Percentiles rank a stretch among this genome's conserved stretches.
Evolutionary conservation across 2,113 vertebrate species (phyloP).

Genomic region (Pandion haliaetus): DNA sequence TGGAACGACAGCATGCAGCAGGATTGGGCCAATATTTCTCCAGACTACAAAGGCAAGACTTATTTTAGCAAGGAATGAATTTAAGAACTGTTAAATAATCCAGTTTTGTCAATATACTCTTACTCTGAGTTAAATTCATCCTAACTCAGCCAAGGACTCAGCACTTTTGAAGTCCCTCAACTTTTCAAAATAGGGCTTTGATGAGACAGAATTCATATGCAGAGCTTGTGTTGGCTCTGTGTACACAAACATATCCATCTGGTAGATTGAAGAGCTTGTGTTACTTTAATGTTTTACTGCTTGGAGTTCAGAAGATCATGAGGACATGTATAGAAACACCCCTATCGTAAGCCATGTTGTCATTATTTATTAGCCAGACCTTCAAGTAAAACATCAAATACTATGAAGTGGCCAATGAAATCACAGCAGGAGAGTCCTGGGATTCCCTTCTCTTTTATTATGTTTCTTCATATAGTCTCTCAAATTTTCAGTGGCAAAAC

Average conservation of each 20-base stretch:
- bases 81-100: background rate
- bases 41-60: background rate
- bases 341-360: background rate
- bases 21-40: background rate
- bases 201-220: background rate
- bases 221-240: background rate
- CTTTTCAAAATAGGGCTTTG: background rate
- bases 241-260: background rate
- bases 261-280: background rate
- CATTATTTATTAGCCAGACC: background rate
- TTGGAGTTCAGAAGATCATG: background rate
- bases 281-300: background rate
- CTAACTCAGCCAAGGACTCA: background rate
- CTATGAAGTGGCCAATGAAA: background rate
- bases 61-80: background rate
- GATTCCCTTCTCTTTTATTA: background rate
- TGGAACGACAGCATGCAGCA: fast-evolving
- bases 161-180: background rate
- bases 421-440: background rate
- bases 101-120: background rate
- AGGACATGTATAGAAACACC: background rate
- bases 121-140: background rate
- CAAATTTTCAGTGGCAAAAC: background rate
- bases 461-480: background rate
- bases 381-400: background rate